Percentiles rank a stretch among this genome's conserved stretches.
These are phyloP conservation scores for Bos javanicus DNA, from an alignment of 2,113 vertebrate species.

Conservation along the genomic window DNA sequence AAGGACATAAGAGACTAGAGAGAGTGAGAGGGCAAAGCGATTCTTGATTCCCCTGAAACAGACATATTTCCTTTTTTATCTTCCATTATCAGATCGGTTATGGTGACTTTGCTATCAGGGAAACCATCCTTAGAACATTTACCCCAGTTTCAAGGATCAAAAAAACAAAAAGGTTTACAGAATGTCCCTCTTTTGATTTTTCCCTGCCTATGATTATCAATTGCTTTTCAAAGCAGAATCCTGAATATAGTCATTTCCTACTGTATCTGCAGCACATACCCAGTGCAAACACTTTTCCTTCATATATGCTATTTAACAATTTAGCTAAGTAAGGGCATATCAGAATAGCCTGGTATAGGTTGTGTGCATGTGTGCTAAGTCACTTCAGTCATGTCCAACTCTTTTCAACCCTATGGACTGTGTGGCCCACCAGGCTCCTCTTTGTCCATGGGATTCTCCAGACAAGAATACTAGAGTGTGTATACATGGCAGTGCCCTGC, in stretches of 20 bases:
- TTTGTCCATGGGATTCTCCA: not conserved
- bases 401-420: not conserved
- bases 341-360: not conserved
- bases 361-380: not conserved
- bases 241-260: not conserved
- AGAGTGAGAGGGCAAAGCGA: not conserved
- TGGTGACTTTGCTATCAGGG: not conserved
- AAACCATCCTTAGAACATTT: not conserved
- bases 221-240: not conserved
- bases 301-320: not conserved
- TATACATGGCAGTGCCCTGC: not conserved
- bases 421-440: not conserved
- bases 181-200: not conserved
- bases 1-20: not conserved
- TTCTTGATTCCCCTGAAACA: conserved; percentile 43
- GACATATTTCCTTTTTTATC: conserved; percentile 24
- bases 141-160: not conserved
- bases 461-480: not conserved
- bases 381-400: not conserved
- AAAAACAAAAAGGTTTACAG: not conserved
- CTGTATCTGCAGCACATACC: too few relatives aligned
- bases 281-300: not conserved
- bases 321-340: not conserved
- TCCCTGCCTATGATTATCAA: not conserved
- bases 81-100: not conserved